These are phyloP conservation scores for Crenichthys baileyi DNA, from an alignment of 2,797 vertebrate species.

Conservation along the genomic window DNA sequence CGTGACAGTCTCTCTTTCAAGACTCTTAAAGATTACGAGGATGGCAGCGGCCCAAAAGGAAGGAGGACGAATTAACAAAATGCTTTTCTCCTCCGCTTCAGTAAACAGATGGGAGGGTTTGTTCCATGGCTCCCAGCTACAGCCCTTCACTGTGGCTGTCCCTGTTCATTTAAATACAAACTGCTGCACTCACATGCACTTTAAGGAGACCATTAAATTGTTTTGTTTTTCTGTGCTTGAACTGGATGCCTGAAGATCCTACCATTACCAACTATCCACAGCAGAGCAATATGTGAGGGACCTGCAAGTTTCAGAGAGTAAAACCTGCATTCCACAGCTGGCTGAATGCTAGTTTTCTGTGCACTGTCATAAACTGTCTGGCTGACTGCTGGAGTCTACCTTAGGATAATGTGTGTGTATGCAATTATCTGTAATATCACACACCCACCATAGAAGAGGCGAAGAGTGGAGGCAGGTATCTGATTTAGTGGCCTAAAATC, in stretches of 20 bases:
- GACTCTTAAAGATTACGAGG: conserved; percentile 29
- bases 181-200: not conserved
- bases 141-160: conserved; percentile 10
- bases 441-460: not conserved
- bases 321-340: conserved; percentile 3
- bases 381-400: not conserved
- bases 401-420: conserved; percentile 4
- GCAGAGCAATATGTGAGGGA: not conserved
- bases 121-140: conserved; percentile 24
- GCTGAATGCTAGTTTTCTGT: not conserved
- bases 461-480: not conserved
- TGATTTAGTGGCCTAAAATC: not conserved
- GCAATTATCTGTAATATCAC: conserved; percentile 3
- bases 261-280: not conserved
- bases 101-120: conserved; percentile 55
- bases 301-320: not conserved
- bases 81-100: conserved; percentile 32
- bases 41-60: conserved; percentile 19
- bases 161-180: conserved; percentile 41
- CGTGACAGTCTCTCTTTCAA: conserved; percentile 10
- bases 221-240: not conserved
- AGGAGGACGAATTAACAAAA: conserved; percentile 40
- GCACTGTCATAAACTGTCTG: not conserved
- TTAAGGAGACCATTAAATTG: not conserved
- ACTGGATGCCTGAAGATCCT: not conserved